Evolutionary conservation across 1,140 invertebrate species (phyloP), one percentile per base, ranked within the genome.

Genomic region (Dendroctonus valens): DNA sequence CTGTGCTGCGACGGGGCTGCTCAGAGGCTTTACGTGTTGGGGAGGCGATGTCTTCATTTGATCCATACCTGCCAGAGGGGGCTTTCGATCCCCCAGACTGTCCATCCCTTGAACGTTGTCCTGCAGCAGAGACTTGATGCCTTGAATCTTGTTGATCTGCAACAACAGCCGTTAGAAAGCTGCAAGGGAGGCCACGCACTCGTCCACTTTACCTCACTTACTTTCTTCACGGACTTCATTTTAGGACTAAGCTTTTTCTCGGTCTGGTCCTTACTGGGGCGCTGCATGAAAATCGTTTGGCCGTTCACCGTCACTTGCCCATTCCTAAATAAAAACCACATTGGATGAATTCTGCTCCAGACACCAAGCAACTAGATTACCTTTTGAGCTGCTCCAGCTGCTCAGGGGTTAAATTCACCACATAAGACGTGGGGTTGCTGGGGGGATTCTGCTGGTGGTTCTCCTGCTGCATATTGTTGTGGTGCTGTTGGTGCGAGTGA

Each of bases 241-340:
- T 78, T 78, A 1, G 77, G 77, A 12, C 75, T 75, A 11, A 75
- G 49, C 65, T 77, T 77, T 61, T 76, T 75, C 44, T 77, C 76
- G 15, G 46, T 69, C 40, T 73, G 69, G 7, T 72, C 70, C 50
- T 71, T 72, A 50, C 74, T 74, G 41, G 75, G 71, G n/a, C 77
- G 62, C 52, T 78, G 77, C 77, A 79, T 79, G 59, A 76, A 79
- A 14, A 79, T 78, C 0, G 77, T 79, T 59, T 79, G 77, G 7
- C 77, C 77, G 55, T 79, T 79, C 6, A 79, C 76, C n/a, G 76
- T 79, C 46, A 79, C 61, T 51, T 79, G 77, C 6, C 77, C 77
- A 57, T 78, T 77, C 7, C 65, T 67, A 46, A 44, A 51, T 12
- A 11, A 57, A n/a, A 57, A 42, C 14, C 14, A 26, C 26, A 3